phyloP scores from a whole-genome alignment of 2,888 invertebrate species.

The Timema cristinae region DNA sequence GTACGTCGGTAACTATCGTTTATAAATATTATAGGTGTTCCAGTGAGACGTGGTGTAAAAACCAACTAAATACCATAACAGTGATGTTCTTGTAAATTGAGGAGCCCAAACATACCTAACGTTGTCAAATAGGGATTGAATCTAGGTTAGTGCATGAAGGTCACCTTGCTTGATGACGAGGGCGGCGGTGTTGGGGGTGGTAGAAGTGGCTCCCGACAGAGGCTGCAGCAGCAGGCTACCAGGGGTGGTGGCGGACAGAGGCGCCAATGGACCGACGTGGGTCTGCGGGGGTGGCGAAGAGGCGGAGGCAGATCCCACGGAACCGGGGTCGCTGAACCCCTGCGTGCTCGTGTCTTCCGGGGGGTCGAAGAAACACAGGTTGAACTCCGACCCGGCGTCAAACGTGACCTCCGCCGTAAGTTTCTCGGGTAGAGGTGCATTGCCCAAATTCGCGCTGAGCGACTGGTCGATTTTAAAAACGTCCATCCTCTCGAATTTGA shows the following conservation, averaged over 20 bases:
- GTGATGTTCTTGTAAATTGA: too few species aligned
- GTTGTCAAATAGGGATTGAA: too few species aligned
- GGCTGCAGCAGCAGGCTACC: conserved; percentile 19
- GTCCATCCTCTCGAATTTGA: conserved; percentile 52
- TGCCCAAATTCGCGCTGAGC: conserved; percentile 58
- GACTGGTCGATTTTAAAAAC: conserved; percentile 67
- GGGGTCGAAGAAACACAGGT: conserved; percentile 74
- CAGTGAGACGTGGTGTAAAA: too few species aligned
- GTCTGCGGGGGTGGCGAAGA: conserved; percentile 29
- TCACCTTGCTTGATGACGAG: conserved; percentile 27
- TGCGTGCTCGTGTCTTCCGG: conserved; percentile 64
- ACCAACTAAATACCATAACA: too few species aligned
- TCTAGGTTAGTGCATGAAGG: too few species aligned
- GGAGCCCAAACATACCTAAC: too few species aligned
- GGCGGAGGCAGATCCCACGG: conserved; percentile 49
- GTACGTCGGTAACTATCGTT: too few species aligned
- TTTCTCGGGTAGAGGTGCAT: conserved; percentile 58
- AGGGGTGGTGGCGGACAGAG: conserved; percentile 13
- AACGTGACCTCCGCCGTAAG: conserved; percentile 63
- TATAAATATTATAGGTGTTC: too few species aligned
- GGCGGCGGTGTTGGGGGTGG: conserved; percentile 20
- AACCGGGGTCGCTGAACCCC: conserved; percentile 64
- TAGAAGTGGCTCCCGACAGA: conserved; percentile 20
- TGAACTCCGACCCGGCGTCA: conserved; percentile 73
- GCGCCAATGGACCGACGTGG: background rate